Evolutionary conservation across 2,797 vertebrate species (phyloP).

Genomic region (Enteromius radiatus): DNA sequence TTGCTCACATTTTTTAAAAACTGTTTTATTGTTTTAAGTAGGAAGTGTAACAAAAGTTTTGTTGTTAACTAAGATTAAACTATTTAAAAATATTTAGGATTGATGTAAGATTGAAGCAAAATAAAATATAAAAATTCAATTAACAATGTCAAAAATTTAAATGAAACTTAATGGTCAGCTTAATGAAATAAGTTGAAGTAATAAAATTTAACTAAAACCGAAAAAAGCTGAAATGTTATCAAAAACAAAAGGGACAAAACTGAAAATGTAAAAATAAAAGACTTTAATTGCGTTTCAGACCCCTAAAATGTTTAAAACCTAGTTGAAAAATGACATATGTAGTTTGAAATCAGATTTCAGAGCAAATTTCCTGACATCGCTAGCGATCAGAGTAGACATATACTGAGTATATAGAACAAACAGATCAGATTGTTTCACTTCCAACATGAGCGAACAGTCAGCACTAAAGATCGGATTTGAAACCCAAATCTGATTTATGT

Average conservation of each 20-base stretch:
- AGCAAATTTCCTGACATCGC: background rate
- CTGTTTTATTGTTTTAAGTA: background rate
- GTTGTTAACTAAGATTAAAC: background rate
- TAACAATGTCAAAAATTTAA: background rate
- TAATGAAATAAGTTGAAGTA: background rate
- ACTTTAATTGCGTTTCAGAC: background rate
- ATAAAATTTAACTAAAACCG: background rate
- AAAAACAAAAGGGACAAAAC: background rate
- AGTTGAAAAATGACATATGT: background rate
- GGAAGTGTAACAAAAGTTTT: background rate
- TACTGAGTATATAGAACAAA: background rate
- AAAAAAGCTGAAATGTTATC: background rate
- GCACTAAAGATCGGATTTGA: background rate
- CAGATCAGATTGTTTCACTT: background rate
- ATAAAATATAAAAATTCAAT: background rate
- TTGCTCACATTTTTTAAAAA: too few relatives aligned
- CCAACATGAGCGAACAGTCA: background rate
- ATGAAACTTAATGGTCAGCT: background rate
- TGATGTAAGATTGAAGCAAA: background rate
- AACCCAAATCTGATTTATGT: constrained; percentile 26
- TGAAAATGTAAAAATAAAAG: background rate
- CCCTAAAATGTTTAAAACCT: background rate
- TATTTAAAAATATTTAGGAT: background rate
- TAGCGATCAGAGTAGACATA: background rate
- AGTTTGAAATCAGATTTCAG: background rate